A percentile compares a stretch with the other conserved stretches of the same genome.
phyloP scores from a whole-genome alignment of 2,797 vertebrate species.

The Glyptemys insculpta region DNA sequence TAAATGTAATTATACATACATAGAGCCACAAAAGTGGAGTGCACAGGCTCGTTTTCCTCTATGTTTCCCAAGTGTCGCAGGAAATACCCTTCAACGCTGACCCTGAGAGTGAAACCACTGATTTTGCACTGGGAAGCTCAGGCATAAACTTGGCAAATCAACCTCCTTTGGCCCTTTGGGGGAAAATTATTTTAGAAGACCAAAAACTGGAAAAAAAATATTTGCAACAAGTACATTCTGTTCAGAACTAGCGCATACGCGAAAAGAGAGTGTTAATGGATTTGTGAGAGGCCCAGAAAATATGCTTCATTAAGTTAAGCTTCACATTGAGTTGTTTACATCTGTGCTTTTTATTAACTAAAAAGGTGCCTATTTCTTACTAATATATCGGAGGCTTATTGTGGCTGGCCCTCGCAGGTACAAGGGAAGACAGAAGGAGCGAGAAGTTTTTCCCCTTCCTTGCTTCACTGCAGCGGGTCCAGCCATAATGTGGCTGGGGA shows the following conservation, averaged over 20 bases:
- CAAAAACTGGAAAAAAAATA: conserved; percentile 42
- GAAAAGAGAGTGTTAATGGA: not conserved
- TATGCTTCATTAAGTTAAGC: not conserved
- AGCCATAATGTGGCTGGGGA: not conserved
- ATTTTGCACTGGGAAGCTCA: conserved; percentile 44
- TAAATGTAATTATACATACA: not conserved
- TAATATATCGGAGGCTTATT: not conserved
- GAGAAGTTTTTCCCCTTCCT: not conserved
- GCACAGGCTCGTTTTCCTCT: not conserved
- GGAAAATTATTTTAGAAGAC: conserved; percentile 24
- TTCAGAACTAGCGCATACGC: conserved; percentile 37
- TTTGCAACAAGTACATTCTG: not conserved
- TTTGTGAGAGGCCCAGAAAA: conserved; percentile 23
- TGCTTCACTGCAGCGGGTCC: not conserved
- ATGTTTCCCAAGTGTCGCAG: conserved; percentile 14
- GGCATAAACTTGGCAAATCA: conserved; percentile 52
- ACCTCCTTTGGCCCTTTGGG: conserved; percentile 43
- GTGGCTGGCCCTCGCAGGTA: not conserved
- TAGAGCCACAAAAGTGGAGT: conserved; percentile 3
- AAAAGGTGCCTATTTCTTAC: not conserved
- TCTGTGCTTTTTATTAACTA: not conserved
- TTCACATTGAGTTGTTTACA: not conserved
- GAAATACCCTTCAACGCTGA: conserved; percentile 17
- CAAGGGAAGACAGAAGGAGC: not conserved
- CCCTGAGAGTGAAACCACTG: not conserved